A percentile compares a stretch with the other conserved stretches of the same genome.
These are phyloP conservation scores for Hucho hucho DNA, from an alignment of 2,113 vertebrate species.

Conservation along the genomic window DNA sequence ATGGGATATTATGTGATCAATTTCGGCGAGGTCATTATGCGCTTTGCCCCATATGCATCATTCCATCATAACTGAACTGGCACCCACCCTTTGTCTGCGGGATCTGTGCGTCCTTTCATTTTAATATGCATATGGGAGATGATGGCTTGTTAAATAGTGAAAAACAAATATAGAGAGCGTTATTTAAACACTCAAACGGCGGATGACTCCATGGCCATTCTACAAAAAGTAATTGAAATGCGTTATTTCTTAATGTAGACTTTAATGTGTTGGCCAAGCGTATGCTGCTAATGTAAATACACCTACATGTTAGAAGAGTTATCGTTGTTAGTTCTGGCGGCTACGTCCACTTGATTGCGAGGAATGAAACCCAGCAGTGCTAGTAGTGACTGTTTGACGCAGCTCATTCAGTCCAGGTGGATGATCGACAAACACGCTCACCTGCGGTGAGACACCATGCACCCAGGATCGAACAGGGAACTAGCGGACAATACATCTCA, in stretches of 20 bases:
- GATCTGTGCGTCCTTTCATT: slow-evolving; percentile 49
- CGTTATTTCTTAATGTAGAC: slow-evolving; percentile 21
- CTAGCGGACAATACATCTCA: slow-evolving; percentile 28
- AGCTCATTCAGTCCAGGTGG: slow-evolving; percentile 52
- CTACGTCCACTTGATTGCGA: not conserved
- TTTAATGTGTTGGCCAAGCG: slow-evolving; percentile 35
- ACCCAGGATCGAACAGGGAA: slow-evolving; percentile 40
- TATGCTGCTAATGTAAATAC: slow-evolving; percentile 39
- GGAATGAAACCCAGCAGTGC: slow-evolving; percentile 41
- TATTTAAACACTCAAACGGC: slow-evolving; percentile 52
- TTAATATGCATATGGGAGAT: slow-evolving; percentile 55
- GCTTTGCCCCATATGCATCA: slow-evolving; percentile 63
- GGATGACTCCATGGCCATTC: slow-evolving; percentile 41
- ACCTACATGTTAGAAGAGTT: slow-evolving; percentile 20
- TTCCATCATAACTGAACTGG: slow-evolving; percentile 65
- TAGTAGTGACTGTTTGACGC: slow-evolving; percentile 32
- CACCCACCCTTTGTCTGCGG: slow-evolving; percentile 59
- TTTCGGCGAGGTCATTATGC: slow-evolving; percentile 59
- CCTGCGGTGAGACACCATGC: slow-evolving; percentile 57
- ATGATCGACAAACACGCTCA: slow-evolving; percentile 42
- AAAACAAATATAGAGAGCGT: slow-evolving; percentile 64
- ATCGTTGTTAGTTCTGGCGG: slow-evolving; percentile 4
- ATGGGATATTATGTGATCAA: slow-evolving; percentile 59
- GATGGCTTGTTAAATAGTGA: slow-evolving; percentile 63
- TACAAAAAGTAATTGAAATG: slow-evolving; percentile 50